Base-by-base conservation (phyloP, 1,140 invertebrate species). In the Panulirus ornatus region DNA sequence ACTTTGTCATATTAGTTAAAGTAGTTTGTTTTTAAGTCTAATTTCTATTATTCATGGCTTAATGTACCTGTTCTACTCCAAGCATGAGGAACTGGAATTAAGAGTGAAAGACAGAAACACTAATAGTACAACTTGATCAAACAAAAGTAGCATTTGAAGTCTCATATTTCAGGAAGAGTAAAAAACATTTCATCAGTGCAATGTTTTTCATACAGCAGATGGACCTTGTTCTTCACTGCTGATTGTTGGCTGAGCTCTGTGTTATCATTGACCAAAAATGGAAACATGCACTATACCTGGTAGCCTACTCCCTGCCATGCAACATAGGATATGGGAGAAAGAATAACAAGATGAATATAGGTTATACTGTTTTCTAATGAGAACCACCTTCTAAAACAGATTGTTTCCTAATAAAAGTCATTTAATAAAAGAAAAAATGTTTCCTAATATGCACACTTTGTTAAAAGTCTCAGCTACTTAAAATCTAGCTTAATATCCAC, bases 241-340 rank as follows among this genome's bases (percentile, higher is more conserved):
- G 40, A 38, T 40, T 38, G 36, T 75, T 30, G 36, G 27, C 38
- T 58, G 3, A 3, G 19, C 54, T 58, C 19, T 58, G 54, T 58
- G 54, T 19, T 58, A 58, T 22, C 3, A 51, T 51, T 51, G 42
- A 30, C 42, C 27, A 47, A 27, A 83, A 36, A 22, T 38, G 51
- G 38, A 22, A 30, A 51, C 83, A 85, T 85, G 83, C 83, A 85
- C 83, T 85, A 70, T 85, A 85, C 83, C 83, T 85, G 83, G 83
- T 85, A 71, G 83, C 63, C 83, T 85, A 85, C 83, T 85, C 83
- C 83, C 83, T 85, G 83, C 66, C 83, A 81, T 81, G 78, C 78
- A 81, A 54, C 44, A 81, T 22, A 58, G 30, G 47, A 81, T 19
- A 44, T 19, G 76, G 51, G 34, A 81, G 58, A 81, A 58, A 81